Conservation (phyloP, 2,113 vertebrate species). For the Ivindomyrus marchei region DNA sequence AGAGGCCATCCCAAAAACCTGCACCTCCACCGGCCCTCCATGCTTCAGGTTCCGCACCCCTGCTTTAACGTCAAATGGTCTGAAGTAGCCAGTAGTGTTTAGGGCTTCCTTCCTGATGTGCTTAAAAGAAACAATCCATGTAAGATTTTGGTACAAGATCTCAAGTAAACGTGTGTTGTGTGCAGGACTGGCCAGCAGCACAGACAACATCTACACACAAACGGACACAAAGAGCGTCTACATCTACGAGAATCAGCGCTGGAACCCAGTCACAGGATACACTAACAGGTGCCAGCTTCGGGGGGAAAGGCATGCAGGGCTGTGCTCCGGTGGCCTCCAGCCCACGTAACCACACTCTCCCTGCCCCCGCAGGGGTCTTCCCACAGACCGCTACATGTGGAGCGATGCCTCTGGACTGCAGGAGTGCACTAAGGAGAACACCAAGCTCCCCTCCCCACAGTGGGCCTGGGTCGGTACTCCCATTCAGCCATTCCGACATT, state of each 20-base stretch:
- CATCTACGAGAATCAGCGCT: constrained; percentile 97
- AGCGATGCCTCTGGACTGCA: constrained; percentile 85
- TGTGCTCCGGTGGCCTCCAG: not conserved
- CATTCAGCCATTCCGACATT: not conserved
- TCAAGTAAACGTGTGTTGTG: not conserved
- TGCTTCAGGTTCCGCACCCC: not conserved
- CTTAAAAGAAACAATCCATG: not conserved
- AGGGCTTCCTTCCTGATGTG: not conserved
- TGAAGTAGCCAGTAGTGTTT: not conserved
- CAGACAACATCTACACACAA: constrained; percentile 79
- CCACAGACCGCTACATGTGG: constrained; percentile 97
- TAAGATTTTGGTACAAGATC: not conserved
- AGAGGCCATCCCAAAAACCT: not conserved
- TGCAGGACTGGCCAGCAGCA: constrained; percentile 74
- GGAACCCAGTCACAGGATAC: constrained; percentile 93
- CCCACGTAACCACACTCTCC: not conserved
- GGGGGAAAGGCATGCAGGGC: not conserved
- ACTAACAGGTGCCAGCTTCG: constrained; percentile 69
- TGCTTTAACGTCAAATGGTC: not conserved
- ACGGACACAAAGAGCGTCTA: constrained; percentile 81
- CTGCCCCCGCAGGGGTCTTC: constrained; percentile 73
- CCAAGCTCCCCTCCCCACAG: constrained; percentile 82
- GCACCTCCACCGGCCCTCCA: not conserved
- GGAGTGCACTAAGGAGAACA: constrained; percentile 81
- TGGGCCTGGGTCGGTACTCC: constrained; percentile 82